Conservation (phyloP, 2,888 invertebrate genomes). For the Hyles lineata region DNA sequence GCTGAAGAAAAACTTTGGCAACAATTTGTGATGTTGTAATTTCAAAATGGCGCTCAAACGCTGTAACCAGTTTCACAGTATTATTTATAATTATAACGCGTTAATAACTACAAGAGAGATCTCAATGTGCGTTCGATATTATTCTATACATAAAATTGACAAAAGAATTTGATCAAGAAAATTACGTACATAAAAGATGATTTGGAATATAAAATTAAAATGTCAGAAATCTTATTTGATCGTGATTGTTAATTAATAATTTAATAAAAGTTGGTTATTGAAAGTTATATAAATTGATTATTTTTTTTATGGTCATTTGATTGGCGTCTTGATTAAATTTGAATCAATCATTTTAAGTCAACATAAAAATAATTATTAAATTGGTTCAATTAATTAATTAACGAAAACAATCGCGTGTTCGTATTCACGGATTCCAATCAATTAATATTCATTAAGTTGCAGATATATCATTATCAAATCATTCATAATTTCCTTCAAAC, state of each 20-base stretch:
- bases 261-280: not conserved
- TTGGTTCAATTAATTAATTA: not conserved
- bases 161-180: not conserved
- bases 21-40: not conserved
- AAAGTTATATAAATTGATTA: no score
- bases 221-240: not conserved
- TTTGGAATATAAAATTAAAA: not conserved
- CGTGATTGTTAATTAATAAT: not conserved
- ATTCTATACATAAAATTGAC: not conserved
- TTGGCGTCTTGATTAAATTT: no score
- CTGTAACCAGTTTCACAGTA: conserved; percentile 3
- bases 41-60: not conserved
- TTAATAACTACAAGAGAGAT: conserved; percentile 30
- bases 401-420: not conserved
- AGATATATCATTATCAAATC: not conserved
- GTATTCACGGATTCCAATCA: not conserved
- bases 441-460: not conserved
- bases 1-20: no score
- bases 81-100: conserved; percentile 9
- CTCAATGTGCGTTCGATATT: conserved; percentile 27
- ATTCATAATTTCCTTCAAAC: conserved; percentile 7
- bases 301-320: no score
- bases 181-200: not conserved
- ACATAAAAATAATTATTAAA: not conserved
- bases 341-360: not conserved